Base-by-base conservation (phyloP, 1,140 invertebrate species). In the Oedothorax gibbosus region DNA sequence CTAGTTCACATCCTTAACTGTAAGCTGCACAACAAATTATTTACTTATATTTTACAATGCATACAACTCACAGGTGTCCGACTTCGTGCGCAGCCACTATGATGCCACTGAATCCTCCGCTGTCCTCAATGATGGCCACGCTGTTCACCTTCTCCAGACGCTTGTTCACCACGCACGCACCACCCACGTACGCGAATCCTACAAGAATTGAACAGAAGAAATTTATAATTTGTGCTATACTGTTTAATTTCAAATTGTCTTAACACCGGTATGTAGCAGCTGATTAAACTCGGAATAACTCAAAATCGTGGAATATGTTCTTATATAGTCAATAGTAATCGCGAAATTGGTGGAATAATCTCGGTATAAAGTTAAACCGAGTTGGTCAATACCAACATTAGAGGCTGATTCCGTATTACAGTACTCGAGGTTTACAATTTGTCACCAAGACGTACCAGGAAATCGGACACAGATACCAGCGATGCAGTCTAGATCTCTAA, bases 11-110 rank as follows among this genome's bases (percentile, higher is more conserved):
- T n/a, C n/a, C n/a, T n/a, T n/a, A n/a, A n/a, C n/a, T n/a, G n/a
- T n/a, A n/a, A n/a, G n/a, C n/a, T n/a, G n/a, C n/a, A n/a, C n/a
- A n/a, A n/a, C n/a, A n/a, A n/a, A n/a, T n/a, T n/a, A n/a, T n/a
- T n/a, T n/a, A n/a, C n/a, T n/a, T n/a, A n/a, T n/a, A n/a, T n/a
- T n/a, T n/a, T n/a, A n/a, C n/a, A n/a, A n/a, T n/a, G n/a, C n/a
- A 8, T 0, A 69, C 69, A 86, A 94, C 96, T 96, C 93, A 98
- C 96, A 98, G 93, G 92, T 98, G 96, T 86, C 96, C 96, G 87
- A 98, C 96, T 95, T 98, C 97, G 89, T 98, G 96, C 80, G 96
- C 96, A 76, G 96, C 97, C 6, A 98, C 97, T 89, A 98, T 98
- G 89, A 98, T 98, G 66, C 97, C 96, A 88, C 96, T 97, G 91